Conservation (phyloP, 2,113 vertebrate species). For the Trichomycterus rosablanca region DNA sequence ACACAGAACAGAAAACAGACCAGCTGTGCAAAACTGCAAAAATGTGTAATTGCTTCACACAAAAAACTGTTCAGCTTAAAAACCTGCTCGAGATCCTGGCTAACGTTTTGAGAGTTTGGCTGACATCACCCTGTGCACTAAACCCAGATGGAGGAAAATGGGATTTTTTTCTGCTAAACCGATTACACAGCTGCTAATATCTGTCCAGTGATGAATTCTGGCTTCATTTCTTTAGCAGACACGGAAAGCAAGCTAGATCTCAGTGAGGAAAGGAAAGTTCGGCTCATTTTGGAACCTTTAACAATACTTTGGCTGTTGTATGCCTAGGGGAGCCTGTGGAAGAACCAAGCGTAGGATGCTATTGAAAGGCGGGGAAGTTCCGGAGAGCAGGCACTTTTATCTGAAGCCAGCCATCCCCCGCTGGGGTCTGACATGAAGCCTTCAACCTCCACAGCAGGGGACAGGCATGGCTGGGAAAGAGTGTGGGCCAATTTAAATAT, state of each 20-base stretch:
- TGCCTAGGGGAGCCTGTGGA: constrained; percentile 17
- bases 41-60: constrained; percentile 1
- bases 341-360: constrained; percentile 31
- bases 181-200: constrained; percentile 43
- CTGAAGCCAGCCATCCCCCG: constrained; percentile 36
- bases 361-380: constrained; percentile 35
- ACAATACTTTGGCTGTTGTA: constrained; percentile 8
- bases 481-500: constrained; percentile 31
- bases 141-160: constrained; percentile 30
- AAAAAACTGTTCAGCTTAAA: constrained; percentile 15
- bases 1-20: constrained; percentile 10
- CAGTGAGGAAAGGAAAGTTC: constrained; percentile 13
- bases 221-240: constrained; percentile 24
- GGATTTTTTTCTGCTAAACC: neutral
- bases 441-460: constrained; percentile 30
- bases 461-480: constrained; percentile 15
- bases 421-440: constrained; percentile 30
- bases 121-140: constrained; percentile 16
- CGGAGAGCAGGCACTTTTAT: constrained; percentile 41
- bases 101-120: constrained; percentile 26
- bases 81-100: constrained; percentile 23
- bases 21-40: neutral
- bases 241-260: constrained; percentile 6
- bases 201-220: constrained; percentile 20
- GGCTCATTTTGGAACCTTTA: constrained; percentile 10